phyloP scores from a whole-genome alignment of 2,888 invertebrate species.

The Rhyacophila evoluta region DNA sequence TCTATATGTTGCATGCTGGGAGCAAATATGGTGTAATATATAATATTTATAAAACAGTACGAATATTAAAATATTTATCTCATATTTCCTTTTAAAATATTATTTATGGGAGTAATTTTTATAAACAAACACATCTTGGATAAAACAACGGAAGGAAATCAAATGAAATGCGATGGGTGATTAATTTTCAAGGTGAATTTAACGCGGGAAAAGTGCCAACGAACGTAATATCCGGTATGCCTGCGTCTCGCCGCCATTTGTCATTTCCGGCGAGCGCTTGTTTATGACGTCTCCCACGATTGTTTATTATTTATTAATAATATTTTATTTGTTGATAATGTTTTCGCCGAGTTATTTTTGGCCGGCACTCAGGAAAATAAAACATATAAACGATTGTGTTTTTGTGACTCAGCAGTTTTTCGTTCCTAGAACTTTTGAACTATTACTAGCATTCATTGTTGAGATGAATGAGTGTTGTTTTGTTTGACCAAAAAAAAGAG shows the following conservation, averaged over 20 bases:
- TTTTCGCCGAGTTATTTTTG: not conserved
- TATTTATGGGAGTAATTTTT: no score
- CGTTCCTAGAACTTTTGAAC: no score
- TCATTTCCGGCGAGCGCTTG: constrained; percentile 39
- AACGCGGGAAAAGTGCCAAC: constrained; percentile 46
- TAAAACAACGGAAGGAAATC: constrained; percentile 37
- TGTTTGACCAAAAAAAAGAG: no score
- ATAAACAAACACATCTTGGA: not conserved
- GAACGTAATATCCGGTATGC: constrained; percentile 46
- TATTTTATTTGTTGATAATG: constrained; percentile 12
- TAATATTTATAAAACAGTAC: no score
- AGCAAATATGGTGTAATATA: no score
- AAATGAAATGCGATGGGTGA: constrained; percentile 46
- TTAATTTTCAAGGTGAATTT: constrained; percentile 53
- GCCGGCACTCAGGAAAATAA: not conserved
- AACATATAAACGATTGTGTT: no score
- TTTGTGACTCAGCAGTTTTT: no score
- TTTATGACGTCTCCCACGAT: constrained; percentile 27
- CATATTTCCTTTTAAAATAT: no score
- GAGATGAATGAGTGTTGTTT: no score
- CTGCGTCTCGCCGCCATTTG: constrained; percentile 44
- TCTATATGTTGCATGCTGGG: no score
- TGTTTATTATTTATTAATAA: constrained; percentile 4
- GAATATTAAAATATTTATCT: no score
- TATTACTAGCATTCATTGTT: no score